Base-by-base conservation (phyloP, 1,140 invertebrate species). In the Nomia melanderi region DNA sequence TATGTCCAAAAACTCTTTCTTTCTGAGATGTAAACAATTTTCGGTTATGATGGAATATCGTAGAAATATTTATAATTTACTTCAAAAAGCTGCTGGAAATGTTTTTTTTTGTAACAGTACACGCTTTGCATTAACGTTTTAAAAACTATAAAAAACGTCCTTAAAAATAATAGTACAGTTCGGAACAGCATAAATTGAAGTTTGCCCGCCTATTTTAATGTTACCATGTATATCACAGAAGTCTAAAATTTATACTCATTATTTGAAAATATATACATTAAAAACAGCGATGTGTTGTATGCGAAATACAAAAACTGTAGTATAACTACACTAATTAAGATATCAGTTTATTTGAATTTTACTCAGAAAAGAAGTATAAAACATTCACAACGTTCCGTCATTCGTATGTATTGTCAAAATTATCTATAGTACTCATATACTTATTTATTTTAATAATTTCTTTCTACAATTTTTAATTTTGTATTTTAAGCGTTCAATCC, bases 371-470 rank as follows among this genome's bases (percentile, higher is more conserved):
- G 12, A 41, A 72, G 29, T 54, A 64, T 78, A 50, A 53, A 47
- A 53, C n/a, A 50, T 33, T n/a, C 62, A n/a, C n/a, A 63, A 69
- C 63, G 74, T 47, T 36, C 9, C 44, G 53, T 72, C 9, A 50
- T 50, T 60, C 62, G 39, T 47, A 53, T 39, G 25, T 63, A 33
- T 44, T 44, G 50, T 63, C 7, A 2, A 41, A 23, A 63, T n/a
- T 39, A 17, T 23, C 6, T 62, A 23, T 62, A 33, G 57, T 36
- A 4, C 17, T 63, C 23, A 36, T 53, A 44, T n/a, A 39, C 9
- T 53, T 36, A 39, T 50, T 25, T 65, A 44, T 65, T 23, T 66
- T 65, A 36, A 71, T 44, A 14, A 33, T 80, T 64, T 50, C 47
- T 50, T 50, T 20, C 1, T n/a, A 2, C 20, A 50, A n/a, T n/a